Evolutionary conservation across 2,113 vertebrate species (phyloP), one percentile per base, ranked within the genome.

Genomic region (Scomber colias): DNA sequence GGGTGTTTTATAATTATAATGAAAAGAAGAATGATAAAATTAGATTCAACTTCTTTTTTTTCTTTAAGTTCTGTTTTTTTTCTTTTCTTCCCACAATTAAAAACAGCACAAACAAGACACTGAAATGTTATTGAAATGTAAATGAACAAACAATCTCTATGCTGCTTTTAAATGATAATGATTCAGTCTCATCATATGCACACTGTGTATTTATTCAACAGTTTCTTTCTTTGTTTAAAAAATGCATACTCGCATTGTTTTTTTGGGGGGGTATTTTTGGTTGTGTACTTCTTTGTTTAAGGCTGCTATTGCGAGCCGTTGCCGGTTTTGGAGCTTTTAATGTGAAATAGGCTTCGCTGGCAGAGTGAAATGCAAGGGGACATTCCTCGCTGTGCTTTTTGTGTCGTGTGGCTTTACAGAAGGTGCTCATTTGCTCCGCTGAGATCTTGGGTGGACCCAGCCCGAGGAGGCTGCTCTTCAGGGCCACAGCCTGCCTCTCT

Each of bases 361-460:
- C 75, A 82, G 82, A 88, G 73, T 79, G 66, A 88, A 89, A 87
- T 78, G 82, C 87, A 82, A 27, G 84, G 90, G 81, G 86, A 92
- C 89, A 93, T 93, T 93, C 92, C 85, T 91, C 15, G 50, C 75
- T 89, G 86, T 86, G 89, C 89, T 93, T 93, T 93, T 92, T 90
- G 87, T 92, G 92, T 92, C 88, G 85, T 94, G 94, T 94, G 94
- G 94, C 91, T 95, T 94, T 95, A 91, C 65, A 40, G 80, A 92
- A 92, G 88, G 93, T 91, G 92, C 89, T 93, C 90, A 93, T 95
- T 95, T 94, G 79, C 82, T 65, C 49, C 4, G 69, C 84, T 63
- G 51, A 83, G 87, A 71, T 44, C 48, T 90, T 91, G 94, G 94
- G 92, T 85, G 93, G 92, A 93, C 73, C 91, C 92, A 76, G 79